Percentiles rank a stretch among this genome's conserved stretches.
phyloP scores from a whole-genome alignment of 2,888 invertebrate species.

The Agrotis puta region DNA sequence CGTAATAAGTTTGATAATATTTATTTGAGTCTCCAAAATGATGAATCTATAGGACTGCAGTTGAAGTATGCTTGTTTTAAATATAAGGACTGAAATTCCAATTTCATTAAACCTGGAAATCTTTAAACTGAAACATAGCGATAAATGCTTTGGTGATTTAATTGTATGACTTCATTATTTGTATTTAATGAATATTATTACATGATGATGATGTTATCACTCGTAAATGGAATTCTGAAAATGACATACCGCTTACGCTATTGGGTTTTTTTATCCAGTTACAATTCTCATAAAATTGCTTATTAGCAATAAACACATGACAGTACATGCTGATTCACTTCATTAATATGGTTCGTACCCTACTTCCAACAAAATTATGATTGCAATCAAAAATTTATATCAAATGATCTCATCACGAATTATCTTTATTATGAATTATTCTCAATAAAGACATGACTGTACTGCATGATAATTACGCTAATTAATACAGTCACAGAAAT shows the following conservation, averaged over 20 bases:
- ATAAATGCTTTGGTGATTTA: too few species aligned
- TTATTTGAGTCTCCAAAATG: not conserved
- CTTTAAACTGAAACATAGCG: not conserved
- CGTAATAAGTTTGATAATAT: conserved; percentile 48
- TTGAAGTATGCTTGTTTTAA: not conserved
- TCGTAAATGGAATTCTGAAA: not conserved
- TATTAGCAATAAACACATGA: conserved; percentile 21
- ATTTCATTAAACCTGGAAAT: not conserved
- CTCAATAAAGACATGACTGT: conserved; percentile 47
- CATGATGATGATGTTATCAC: too few species aligned
- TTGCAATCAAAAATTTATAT: conserved; percentile 42
- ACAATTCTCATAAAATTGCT: conserved; percentile 9
- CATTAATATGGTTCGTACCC: conserved; percentile 17
- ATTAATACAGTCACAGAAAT: conserved; percentile 59
- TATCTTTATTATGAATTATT: conserved; percentile 47
- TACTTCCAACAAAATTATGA: conserved; percentile 49
- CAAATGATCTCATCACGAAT: conserved; percentile 55
- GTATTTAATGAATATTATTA: too few species aligned
- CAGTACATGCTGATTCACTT: conserved; percentile 41
- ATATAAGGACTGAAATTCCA: too few species aligned
- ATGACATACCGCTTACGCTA: not conserved
- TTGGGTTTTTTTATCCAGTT: conserved; percentile 5
- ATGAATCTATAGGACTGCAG: not conserved
- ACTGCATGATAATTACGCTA: conserved; percentile 31
- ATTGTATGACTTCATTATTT: too few species aligned